Percentiles rank a stretch among this genome's conserved stretches.
Evolutionary conservation across 2,113 vertebrate species (phyloP).

Genomic region (Brachypteracias leptosomus): DNA sequence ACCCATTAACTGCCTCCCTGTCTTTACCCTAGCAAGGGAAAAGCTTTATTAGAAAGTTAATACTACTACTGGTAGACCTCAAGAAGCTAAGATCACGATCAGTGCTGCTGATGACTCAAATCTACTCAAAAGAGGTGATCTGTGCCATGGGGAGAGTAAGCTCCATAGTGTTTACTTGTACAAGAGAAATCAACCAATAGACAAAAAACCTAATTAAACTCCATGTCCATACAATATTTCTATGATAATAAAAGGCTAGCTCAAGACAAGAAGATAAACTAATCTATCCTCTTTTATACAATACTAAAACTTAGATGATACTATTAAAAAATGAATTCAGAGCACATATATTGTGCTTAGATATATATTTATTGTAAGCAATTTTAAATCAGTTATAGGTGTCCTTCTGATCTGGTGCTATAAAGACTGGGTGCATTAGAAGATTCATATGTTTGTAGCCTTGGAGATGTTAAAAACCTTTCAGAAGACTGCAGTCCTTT

Average conservation of each 20-base stretch:
- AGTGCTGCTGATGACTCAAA: background rate
- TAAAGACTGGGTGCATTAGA: background rate
- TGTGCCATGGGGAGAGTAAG: background rate
- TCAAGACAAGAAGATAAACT: too few species aligned
- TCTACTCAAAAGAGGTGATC: background rate
- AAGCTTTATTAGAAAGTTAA: background rate
- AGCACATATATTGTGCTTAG: too few species aligned
- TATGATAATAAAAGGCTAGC: slow-evolving; percentile 57
- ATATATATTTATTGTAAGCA: background rate
- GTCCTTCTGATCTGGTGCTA: slow-evolving; percentile 10
- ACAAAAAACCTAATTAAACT: background rate
- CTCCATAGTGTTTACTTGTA: background rate
- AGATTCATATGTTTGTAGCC: background rate
- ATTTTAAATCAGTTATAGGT: slow-evolving; percentile 48
- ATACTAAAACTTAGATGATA: slow-evolving; percentile 58
- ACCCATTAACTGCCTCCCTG: background rate
- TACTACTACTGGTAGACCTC: background rate
- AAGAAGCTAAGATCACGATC: background rate
- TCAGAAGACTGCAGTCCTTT: background rate
- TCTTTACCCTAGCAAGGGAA: background rate
- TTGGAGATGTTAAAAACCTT: background rate
- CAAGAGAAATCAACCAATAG: background rate
- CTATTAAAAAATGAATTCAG: slow-evolving; percentile 43
- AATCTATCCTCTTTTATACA: too few species aligned
- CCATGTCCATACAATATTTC: slow-evolving; percentile 26